Base-by-base conservation (phyloP, 2,888 invertebrate species). In the Kryphioiulus occultus region DNA sequence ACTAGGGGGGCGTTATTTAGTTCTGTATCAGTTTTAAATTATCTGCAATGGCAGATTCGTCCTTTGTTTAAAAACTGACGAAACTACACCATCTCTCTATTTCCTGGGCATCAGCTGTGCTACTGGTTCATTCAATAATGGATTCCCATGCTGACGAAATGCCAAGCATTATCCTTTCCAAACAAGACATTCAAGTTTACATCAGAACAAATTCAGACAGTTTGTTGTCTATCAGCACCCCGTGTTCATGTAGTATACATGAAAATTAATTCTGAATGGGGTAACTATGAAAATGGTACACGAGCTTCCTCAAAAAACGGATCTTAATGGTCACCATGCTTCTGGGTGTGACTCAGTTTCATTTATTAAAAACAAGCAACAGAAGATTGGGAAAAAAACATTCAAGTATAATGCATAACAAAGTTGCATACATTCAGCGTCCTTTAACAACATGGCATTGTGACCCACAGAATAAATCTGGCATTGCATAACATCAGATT, bases 311-410 rank as follows among this genome's bases (percentile, higher is more conserved):
- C 59, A 59, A 59, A 53, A 22, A 59, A 4, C n/a, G 4, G 22
- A 59, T 4, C 9, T n/a, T n/a, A 59, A 59, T 22, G n/a, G 22
- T 59, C n/a, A 59, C n/a, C 59, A n/a, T 59, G 59, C 22, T 19
- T 19, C 59, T 59, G 59, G 22, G 59, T 59, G 59, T 59, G n/a
- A 59, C 19, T 22, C 9, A n/a, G 10, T n/a, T 59, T 59, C 22
- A 59, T 59, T 59, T 59, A 59, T 59, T 59, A 22, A 19, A 59
- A 59, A 59, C 59, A n/a, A 47, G 59, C 59, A 59, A 59, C 59
- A 59, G 59, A 22, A 59, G 22, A 59, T 22, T 22, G 59, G 22
- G 59, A n/a, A 59, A 59, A 42, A 17, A 59, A 59, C 59, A 59
- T 59, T 59, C 9, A 59, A 59, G 59, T 59, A 59, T 59, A 59